A percentile compares a stretch with the other conserved stretches of the same genome.
Conservation (phyloP, 2,113 vertebrate genomes). For the Heterocephalus glaber region DNA sequence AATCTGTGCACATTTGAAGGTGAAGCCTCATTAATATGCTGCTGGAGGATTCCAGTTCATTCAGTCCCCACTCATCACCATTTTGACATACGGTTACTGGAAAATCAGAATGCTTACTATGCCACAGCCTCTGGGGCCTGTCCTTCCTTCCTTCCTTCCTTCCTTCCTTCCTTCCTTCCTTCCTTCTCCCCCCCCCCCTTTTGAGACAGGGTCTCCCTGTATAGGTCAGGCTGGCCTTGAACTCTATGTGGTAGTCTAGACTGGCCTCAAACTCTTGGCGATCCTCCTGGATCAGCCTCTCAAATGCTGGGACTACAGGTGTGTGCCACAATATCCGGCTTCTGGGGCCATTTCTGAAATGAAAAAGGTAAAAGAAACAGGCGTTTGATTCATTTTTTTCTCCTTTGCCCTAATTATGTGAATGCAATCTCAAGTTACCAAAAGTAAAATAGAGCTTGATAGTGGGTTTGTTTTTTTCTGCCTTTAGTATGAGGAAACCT, state of each 20-base stretch:
- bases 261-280: too few relatives aligned
- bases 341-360: constrained; percentile 15
- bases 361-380: neutral
- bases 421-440: neutral
- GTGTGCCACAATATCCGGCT: neutral
- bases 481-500: neutral
- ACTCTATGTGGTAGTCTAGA: too few relatives aligned
- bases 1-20: neutral
- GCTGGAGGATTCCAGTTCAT: neutral
- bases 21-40: neutral
- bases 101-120: neutral
- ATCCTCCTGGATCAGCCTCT: too few relatives aligned
- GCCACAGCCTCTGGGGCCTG: neutral
- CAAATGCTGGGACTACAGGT: too few relatives aligned
- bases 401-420: neutral
- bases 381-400: neutral
- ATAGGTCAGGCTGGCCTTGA: too few relatives aligned
- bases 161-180: too few relatives aligned
- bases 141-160: too few relatives aligned
- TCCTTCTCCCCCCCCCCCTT: too few relatives aligned
- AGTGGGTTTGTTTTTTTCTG: neutral
- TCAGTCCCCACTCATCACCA: neutral
- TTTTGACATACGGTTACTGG: neutral
- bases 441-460: neutral
- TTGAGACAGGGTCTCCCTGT: too few relatives aligned